Conservation (phyloP, 2,113 vertebrate species). For the Syngnathus typhle region DNA sequence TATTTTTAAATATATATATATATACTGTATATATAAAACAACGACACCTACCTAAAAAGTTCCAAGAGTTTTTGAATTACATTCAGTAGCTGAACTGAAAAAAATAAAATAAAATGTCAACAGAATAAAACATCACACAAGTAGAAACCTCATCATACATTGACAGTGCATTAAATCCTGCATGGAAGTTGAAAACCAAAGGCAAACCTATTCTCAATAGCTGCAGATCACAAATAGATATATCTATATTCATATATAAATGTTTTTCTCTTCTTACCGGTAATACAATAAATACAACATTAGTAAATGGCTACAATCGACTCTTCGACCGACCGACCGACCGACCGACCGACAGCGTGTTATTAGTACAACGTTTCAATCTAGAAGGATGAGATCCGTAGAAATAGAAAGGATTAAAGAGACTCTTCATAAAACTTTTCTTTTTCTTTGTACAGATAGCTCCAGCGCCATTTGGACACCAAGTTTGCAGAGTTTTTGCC, state of each 20-base stretch:
- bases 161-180: slow-evolving; percentile 63
- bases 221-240: slow-evolving; percentile 73
- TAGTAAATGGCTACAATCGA: slow-evolving; percentile 73
- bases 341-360: slow-evolving; percentile 70
- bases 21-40: slow-evolving; percentile 67
- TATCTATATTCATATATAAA: slow-evolving; percentile 70
- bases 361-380: slow-evolving; percentile 73
- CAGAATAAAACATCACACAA: slow-evolving; percentile 56
- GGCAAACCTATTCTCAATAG: slow-evolving; percentile 63
- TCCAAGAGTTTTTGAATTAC: slow-evolving; percentile 63
- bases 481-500: not conserved
- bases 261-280: slow-evolving; percentile 63
- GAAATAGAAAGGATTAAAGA: slow-evolving; percentile 69
- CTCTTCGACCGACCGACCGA: slow-evolving; percentile 65
- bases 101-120: slow-evolving; percentile 40
- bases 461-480: not conserved
- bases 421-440: slow-evolving; percentile 64
- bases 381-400: slow-evolving; percentile 67
- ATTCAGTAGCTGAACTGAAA: slow-evolving; percentile 72
- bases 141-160: slow-evolving; percentile 62
- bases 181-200: slow-evolving; percentile 57
- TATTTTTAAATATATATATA: slow-evolving; percentile 31
- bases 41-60: slow-evolving; percentile 69
- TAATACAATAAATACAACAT: slow-evolving; percentile 76
- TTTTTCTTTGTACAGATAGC: slow-evolving; percentile 11